These are phyloP conservation scores for Malachius bipustulatus DNA, from an alignment of 2,888 invertebrate genomes.

Conservation along the genomic window DNA sequence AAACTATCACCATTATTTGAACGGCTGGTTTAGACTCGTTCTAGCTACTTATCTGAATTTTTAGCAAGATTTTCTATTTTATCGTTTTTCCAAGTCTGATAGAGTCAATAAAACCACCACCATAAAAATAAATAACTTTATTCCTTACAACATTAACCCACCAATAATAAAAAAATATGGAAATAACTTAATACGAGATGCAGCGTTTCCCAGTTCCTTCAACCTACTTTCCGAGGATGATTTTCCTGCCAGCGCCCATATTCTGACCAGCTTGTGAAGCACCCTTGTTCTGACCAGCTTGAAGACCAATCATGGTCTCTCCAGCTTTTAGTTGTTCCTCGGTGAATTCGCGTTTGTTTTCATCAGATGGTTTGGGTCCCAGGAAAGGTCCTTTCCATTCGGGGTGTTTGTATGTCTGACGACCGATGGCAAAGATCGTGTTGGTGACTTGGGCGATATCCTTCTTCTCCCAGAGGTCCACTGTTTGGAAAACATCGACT, in stretches of 20 bases:
- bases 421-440: slow-evolving; percentile 75
- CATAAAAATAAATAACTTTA: slow-evolving; percentile 3
- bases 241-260: slow-evolving; percentile 81
- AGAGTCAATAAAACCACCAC: not conserved
- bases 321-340: slow-evolving; percentile 86
- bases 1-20: too few relatives aligned
- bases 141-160: slow-evolving; percentile 1
- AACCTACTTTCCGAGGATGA: slow-evolving; percentile 75
- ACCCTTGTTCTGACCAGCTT: slow-evolving; percentile 93
- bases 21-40: too few relatives aligned
- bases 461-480: slow-evolving; percentile 92
- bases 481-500: slow-evolving; percentile 92
- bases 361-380: slow-evolving; percentile 90
- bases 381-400: slow-evolving; percentile 62
- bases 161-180: slow-evolving; percentile 1
- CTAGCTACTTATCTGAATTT: too few relatives aligned
- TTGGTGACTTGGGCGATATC: slow-evolving; percentile 77
- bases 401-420: slow-evolving; percentile 35
- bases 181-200: not conserved
- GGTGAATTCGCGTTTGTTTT: slow-evolving; percentile 87
- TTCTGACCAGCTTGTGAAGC: slow-evolving; percentile 87
- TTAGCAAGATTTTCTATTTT: too few relatives aligned
- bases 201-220: not conserved
- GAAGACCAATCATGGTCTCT: slow-evolving; percentile 81
- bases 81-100: too few relatives aligned